Base-by-base conservation (phyloP, 2,888 invertebrate genomes). In the Oscheius sp. region DNA sequence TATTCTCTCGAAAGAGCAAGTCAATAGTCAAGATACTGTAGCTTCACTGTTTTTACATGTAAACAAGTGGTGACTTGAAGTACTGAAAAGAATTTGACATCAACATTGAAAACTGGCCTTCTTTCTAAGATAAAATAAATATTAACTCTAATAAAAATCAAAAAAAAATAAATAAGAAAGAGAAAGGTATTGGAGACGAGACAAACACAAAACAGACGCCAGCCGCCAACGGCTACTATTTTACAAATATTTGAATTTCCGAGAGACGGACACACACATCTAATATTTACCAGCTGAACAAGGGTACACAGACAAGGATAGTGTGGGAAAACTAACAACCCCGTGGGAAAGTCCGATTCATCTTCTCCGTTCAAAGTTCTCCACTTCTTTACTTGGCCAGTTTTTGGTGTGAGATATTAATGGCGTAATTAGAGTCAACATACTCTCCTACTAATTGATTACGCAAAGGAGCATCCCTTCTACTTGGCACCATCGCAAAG, bases 271-370 rank as follows among this genome's bases (percentile, higher is more conserved):
- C 64, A 34, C 55, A 50, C 64, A 64, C 64, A 64, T 64, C 64
- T 64, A 64, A 64, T 64, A 64, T 64, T 64, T 64, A 64, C 64
- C 64, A 64, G 64, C 64, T 64, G 64, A 64, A 64, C 64, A 64
- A 64, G 64, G 64, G 64, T 64, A 64, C 64, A 64, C 64, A 64
- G 50, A 46, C 48, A 46, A 64, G 48, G 64, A 64, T 64, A 50
- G 64, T 61, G 61, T 64, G 64, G 64, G 64, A 64, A 64, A 64
- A 48, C 50, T 50, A 64, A 64, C 64, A 64, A 64, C 23, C 27
- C 34, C 64, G 64, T 64, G 64, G 64, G 64, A 64, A 63, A 64
- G 34, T 46, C 48, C 33, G 29, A 42, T 45, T 15, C 45, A 12
- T 37, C 23, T 12, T 23, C 34, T 33, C 5, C 3, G 20, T 55